phyloP scores from a whole-genome alignment of 2,888 invertebrate genomes.

The Lasius fuliginosus region DNA sequence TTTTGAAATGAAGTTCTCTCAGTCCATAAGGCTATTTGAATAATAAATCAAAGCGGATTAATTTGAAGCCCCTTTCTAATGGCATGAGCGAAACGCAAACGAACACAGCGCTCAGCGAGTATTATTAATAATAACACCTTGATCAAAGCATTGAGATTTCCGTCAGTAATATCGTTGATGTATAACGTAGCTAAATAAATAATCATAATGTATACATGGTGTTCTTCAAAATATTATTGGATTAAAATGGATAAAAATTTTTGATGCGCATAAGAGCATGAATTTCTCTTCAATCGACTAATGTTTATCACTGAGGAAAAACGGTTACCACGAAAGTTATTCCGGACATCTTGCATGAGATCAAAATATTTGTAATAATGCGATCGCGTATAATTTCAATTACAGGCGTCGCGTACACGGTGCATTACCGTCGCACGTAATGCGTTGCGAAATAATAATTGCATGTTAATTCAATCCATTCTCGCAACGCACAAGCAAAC shows the following conservation, averaged over 20 bases:
- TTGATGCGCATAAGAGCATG: not conserved
- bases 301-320: not conserved
- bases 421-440: conserved; percentile 17
- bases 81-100: conserved; percentile 22
- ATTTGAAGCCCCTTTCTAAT: conserved; percentile 15
- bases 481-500: not conserved
- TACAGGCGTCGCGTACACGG: conserved; percentile 13
- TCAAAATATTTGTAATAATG: conserved; percentile 38
- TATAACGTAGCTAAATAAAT: not conserved
- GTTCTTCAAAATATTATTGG: conserved; percentile 9
- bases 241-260: conserved; percentile 15
- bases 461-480: conserved; percentile 44
- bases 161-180: conserved; percentile 6
- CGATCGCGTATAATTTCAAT: conserved; percentile 38
- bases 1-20: not conserved
- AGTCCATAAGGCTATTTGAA: conserved; percentile 35
- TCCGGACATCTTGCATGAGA: conserved; percentile 3
- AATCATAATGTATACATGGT: not conserved
- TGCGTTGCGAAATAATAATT: conserved; percentile 43
- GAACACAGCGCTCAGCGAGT: not conserved
- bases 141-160: conserved; percentile 32
- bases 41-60: conserved; percentile 38
- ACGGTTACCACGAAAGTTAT: not conserved
- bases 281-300: not conserved
- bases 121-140: conserved; percentile 40